Conservation (phyloP, 2,888 invertebrate genomes). For the Athripsodes cinereus region DNA sequence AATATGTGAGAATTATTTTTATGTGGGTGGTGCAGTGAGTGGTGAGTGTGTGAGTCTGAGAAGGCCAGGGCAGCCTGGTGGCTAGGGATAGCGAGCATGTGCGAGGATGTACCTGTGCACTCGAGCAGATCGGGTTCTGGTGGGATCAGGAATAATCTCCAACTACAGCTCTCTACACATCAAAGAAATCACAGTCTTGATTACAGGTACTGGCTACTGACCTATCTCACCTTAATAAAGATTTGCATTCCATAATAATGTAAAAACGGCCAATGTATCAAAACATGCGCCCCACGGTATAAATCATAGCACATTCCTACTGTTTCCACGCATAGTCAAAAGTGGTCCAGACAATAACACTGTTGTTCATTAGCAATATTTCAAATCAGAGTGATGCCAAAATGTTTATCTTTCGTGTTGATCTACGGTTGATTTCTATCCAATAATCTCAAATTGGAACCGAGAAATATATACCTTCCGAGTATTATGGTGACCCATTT, state of each 20-base stretch:
- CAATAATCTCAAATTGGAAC: too few relatives aligned
- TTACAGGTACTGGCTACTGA: conserved; percentile 58
- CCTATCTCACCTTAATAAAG: not conserved
- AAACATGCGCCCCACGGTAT: too few relatives aligned
- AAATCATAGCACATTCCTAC: too few relatives aligned
- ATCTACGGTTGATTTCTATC: too few relatives aligned
- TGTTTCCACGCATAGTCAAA: too few relatives aligned
- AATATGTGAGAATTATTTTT: not conserved
- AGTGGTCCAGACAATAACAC: too few relatives aligned
- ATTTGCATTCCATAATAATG: not conserved
- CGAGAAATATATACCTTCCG: too few relatives aligned
- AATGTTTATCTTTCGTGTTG: too few relatives aligned
- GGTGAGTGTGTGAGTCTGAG: not conserved
- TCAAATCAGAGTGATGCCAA: too few relatives aligned
- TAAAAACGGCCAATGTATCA: too few relatives aligned
- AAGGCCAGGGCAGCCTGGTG: not conserved
- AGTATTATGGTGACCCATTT: too few relatives aligned
- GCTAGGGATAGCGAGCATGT: conserved; percentile 41
- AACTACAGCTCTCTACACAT: conserved; percentile 48
- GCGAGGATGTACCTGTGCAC: conserved; percentile 51
- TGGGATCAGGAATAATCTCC: conserved; percentile 32
- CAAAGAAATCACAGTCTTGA: conserved; percentile 86
- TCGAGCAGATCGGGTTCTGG: conserved; percentile 39
- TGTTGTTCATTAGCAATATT: too few relatives aligned
- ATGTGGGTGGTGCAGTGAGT: not conserved